phyloP scores from a whole-genome alignment of 2,113 vertebrate species.

The Gallinago undulata region DNA sequence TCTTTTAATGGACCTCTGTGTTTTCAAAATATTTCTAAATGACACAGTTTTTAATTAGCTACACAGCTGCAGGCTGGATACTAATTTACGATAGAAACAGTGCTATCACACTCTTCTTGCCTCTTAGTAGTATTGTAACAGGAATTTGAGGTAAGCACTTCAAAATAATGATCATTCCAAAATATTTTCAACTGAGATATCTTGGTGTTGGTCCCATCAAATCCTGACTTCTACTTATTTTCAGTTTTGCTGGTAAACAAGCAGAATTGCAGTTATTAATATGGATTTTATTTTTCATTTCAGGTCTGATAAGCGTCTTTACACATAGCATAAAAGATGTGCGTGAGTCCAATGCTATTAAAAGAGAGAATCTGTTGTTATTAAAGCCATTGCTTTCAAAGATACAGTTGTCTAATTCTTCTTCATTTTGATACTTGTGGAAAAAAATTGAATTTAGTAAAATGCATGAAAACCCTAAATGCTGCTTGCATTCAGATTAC shows the following conservation, averaged over 20 bases:
- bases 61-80: constrained; percentile 61
- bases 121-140: background rate
- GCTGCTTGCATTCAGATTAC: background rate
- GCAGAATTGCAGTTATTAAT: background rate
- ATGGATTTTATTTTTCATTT: background rate
- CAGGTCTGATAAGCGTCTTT: background rate
- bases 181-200: background rate
- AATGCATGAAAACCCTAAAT: background rate
- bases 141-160: background rate
- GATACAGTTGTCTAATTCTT: background rate
- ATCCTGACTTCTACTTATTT: background rate
- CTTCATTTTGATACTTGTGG: background rate
- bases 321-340: background rate
- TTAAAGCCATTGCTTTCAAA: background rate
- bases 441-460: background rate
- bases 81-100: background rate
- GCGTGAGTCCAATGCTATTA: background rate
- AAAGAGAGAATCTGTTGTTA: background rate
- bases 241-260: background rate
- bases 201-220: background rate
- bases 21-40: constrained; percentile 68
- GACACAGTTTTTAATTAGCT: constrained; percentile 59
- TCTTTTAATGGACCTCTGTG: constrained; percentile 61
- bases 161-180: background rate
- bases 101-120: background rate